Base-by-base conservation (phyloP, 2,888 invertebrate genomes). In the Pollenia labialis region DNA sequence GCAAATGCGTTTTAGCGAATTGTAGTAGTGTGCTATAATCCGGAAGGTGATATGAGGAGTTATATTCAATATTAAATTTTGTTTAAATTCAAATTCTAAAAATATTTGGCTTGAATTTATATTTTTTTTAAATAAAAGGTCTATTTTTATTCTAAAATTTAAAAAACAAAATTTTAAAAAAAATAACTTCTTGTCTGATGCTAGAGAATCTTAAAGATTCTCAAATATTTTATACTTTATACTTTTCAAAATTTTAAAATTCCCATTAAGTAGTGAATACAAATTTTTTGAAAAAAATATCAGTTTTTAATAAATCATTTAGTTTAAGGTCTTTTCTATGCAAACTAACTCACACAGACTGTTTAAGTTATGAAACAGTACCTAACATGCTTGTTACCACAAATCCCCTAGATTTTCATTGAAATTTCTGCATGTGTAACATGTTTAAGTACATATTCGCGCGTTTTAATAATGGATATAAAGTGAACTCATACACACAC, bases 401-500 rank as follows among this genome's bases (percentile, higher is more conserved):
- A 82, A 79, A 66, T 66, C 58, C 58, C 66, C 56, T 64, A 66
- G 56, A 72, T 50, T 72, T 79, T 79, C 77, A 68, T 60, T 84
- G 72, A 72, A 77, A 79, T 42, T 77, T 74, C 52, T 72, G 72
- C 77, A 68, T 32, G 77, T 79, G 83, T 68, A 74, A 79, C 58
- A 79, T 60, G 40, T 62, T 62, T n/a, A 14, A 32, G 64, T 66
- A 58, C 42, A 11, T 46, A 69, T 75, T 82, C 66, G 68, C 81
- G 58, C 62, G 75, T 69, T 69, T 82, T 75, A 60, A 82, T 75
- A 75, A 82, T 75, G 81, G 60, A 69, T 60, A 75, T 75, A 46
- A 69, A 75, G 32, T 69, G 60, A 7, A 69, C 32, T 32, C 32
- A 32, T 32, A 32, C 32, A 32, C 4, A 32, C 32, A 32, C 32